These are phyloP conservation scores for Choristoneura fumiferana DNA, from an alignment of 1,140 invertebrate genomes.

Conservation along the genomic window DNA sequence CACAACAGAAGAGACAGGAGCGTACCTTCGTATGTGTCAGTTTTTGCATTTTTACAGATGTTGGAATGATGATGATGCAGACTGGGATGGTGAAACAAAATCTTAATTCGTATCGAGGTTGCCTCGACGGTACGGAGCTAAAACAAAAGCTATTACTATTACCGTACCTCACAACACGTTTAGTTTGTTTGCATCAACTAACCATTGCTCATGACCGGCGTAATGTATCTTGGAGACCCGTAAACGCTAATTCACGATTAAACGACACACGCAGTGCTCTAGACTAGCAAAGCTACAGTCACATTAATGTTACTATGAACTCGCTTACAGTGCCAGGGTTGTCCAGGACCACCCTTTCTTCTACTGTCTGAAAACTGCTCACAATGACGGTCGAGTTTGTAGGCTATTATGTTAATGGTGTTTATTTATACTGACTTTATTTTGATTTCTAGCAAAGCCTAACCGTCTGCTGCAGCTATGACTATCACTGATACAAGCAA, in stretches of 20 bases:
- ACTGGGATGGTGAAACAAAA: constrained; percentile 93
- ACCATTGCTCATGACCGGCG: constrained; percentile 58
- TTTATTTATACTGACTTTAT: constrained; percentile 12
- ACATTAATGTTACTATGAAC: constrained; percentile 46
- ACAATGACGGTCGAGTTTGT: constrained; percentile 14
- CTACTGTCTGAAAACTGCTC: background rate
- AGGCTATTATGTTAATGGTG: constrained; percentile 10
- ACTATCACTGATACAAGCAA: background rate
- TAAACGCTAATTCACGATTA: constrained; percentile 70
- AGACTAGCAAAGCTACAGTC: constrained; percentile 59
- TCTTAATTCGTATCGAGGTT: constrained; percentile 88
- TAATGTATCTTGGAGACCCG: constrained; percentile 51
- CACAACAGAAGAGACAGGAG: constrained; percentile 36
- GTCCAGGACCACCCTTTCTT: constrained; percentile 19
- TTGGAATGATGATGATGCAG: constrained; percentile 97
- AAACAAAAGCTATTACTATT: constrained; percentile 51
- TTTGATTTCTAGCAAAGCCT: constrained; percentile 6
- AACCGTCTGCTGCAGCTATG: constrained; percentile 1
- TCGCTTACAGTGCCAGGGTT: constrained; percentile 34
- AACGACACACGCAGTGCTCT: constrained; percentile 62
- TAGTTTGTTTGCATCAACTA: constrained; percentile 74
- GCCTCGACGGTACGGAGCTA: constrained; percentile 86
- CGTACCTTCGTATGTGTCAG: constrained; percentile 77
- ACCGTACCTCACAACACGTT: constrained; percentile 66
- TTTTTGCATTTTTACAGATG: constrained; percentile 91